Conservation (phyloP, 2,888 invertebrate species). For the Aricia artaxerxes region DNA sequence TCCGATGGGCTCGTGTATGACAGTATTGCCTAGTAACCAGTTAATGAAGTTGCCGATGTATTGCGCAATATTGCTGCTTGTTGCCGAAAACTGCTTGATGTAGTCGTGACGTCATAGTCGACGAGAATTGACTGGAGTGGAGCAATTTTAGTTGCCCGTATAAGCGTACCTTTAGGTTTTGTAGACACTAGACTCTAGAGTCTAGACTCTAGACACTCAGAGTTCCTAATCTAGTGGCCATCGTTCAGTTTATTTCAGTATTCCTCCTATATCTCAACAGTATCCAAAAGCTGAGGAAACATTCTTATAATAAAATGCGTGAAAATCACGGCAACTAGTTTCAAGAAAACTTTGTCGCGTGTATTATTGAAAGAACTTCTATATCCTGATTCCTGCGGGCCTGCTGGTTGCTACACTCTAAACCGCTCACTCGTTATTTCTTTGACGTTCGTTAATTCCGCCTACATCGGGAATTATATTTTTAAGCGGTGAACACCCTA, state of each 20-base stretch:
- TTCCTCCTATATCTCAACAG: not conserved
- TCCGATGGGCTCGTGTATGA: no score
- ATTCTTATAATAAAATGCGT: not conserved
- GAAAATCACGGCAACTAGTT: not conserved
- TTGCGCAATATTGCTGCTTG: no score
- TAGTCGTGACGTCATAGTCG: no score
- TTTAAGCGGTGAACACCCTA: slow-evolving; percentile 1
- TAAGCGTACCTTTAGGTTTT: not conserved
- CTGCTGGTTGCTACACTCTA: not conserved
- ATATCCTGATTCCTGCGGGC: not conserved
- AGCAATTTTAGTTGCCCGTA: no score
- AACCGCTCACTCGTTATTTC: slow-evolving; percentile 9
- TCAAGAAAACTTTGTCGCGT: not conserved
- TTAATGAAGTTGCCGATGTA: no score
- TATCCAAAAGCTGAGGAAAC: not conserved
- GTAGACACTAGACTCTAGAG: not conserved
- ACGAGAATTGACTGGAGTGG: no score
- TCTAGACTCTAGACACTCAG: not conserved
- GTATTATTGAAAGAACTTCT: not conserved
- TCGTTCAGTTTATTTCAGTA: not conserved
- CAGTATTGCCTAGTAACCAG: no score
- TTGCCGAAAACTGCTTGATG: no score
- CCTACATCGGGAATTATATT: slow-evolving; percentile 35
- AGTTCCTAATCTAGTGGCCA: not conserved
- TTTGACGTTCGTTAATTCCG: slow-evolving; percentile 27